These are phyloP conservation scores for Huso huso DNA, from an alignment of 2,797 vertebrate species.

Conservation along the genomic window DNA sequence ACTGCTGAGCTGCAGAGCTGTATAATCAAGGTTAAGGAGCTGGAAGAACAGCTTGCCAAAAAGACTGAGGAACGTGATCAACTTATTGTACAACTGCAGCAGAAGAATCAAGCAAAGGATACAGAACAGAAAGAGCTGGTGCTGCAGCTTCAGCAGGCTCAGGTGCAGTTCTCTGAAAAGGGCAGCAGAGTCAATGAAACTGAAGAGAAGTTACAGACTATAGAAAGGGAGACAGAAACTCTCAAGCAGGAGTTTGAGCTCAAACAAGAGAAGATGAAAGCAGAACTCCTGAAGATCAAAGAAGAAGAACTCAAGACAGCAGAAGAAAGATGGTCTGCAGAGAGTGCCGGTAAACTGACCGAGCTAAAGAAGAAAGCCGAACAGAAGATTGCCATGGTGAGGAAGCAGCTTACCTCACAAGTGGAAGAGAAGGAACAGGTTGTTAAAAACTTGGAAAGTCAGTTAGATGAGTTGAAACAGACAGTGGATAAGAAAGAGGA, in stretches of 20 bases:
- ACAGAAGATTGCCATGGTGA: conserved; percentile 82
- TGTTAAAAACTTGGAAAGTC: conserved; percentile 53
- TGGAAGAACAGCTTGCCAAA: conserved; percentile 64
- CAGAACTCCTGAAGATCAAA: conserved; percentile 57
- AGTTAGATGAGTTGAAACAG: conserved; percentile 51
- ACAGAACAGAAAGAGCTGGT: conserved; percentile 57
- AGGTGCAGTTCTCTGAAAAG: conserved; percentile 59
- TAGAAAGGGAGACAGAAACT: conserved; percentile 61
- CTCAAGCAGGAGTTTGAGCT: conserved; percentile 56
- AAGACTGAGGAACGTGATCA: conserved; percentile 65
- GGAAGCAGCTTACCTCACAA: conserved; percentile 73
- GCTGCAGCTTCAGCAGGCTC: conserved; percentile 62
- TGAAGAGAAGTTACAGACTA: conserved; percentile 53
- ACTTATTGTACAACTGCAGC: conserved; percentile 60
- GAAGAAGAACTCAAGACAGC: conserved; percentile 67
- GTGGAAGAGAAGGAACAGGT: conserved; percentile 76
- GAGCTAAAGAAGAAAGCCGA: conserved; percentile 95
- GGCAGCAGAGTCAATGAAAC: conserved; percentile 56
- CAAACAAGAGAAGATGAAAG: conserved; percentile 54
- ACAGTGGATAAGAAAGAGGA: conserved; percentile 51
- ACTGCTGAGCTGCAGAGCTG: conserved; percentile 62
- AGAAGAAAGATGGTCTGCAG: conserved; percentile 61
- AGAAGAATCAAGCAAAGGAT: conserved; percentile 52
- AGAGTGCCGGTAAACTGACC: conserved; percentile 61
- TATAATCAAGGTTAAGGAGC: conserved; percentile 54